Percentiles rank a stretch among this genome's conserved stretches.
phyloP scores from a whole-genome alignment of 2,113 vertebrate species.

The Stercorarius parasiticus region DNA sequence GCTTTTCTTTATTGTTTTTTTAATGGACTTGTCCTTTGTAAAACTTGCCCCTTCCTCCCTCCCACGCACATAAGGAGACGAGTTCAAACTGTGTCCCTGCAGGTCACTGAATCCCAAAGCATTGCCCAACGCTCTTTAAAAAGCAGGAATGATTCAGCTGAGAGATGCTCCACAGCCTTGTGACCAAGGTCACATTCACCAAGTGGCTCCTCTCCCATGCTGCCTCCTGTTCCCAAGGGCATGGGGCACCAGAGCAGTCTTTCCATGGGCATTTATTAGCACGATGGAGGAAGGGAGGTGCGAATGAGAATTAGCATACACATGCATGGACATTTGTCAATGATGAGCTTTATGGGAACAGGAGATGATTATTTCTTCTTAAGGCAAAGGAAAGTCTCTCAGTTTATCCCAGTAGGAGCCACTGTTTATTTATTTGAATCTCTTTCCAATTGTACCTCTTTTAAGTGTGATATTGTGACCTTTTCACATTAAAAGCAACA shows the following conservation, averaged over 20 bases:
- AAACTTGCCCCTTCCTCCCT: background rate
- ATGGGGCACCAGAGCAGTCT: background rate
- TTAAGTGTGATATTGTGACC: background rate
- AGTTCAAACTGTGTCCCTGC: background rate
- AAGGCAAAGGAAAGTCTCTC: background rate
- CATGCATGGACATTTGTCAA: background rate
- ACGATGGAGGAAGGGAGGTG: background rate
- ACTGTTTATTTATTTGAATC: background rate
- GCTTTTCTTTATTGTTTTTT: background rate
- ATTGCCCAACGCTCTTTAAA: background rate
- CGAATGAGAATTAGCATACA: fast-evolving
- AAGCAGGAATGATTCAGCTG: background rate
- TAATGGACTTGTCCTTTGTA: background rate
- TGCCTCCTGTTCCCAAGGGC: background rate
- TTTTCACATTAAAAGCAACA: background rate
- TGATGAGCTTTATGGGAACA: background rate
- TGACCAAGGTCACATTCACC: background rate
- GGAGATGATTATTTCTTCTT: background rate
- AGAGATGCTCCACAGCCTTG: background rate
- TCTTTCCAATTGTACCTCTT: background rate
- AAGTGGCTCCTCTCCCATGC: background rate
- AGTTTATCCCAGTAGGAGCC: background rate
- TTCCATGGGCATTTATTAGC: background rate
- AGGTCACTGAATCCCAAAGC: background rate
- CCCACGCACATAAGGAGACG: background rate